Conservation (phyloP, 2,113 vertebrate genomes). For the Anoura caudifer region DNA sequence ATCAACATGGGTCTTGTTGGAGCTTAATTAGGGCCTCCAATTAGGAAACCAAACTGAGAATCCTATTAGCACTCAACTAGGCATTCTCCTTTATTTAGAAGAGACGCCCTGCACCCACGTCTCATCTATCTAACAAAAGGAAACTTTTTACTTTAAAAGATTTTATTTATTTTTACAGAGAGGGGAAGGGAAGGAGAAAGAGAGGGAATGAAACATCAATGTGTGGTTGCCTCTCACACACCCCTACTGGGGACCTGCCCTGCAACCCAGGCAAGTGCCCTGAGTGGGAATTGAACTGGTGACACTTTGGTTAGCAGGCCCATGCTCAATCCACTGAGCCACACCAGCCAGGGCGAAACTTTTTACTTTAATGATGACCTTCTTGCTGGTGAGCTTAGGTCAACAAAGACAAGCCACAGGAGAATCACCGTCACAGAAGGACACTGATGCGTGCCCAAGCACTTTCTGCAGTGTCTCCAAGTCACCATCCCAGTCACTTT, state of each 20-base stretch:
- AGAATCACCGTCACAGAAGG: background rate
- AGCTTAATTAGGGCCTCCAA: slow-evolving; percentile 59
- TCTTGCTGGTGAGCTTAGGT: background rate
- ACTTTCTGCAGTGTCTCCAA: background rate
- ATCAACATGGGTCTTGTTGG: slow-evolving; percentile 42
- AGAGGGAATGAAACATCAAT: no score
- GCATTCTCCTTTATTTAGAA: background rate
- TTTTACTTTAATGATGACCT: background rate
- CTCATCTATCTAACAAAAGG: background rate
- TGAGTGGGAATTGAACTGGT: no score
- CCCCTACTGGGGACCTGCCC: no score
- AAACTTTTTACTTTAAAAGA: background rate
- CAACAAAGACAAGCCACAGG: background rate
- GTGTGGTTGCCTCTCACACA: no score
- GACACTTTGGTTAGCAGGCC: no score
- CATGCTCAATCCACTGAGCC: no score
- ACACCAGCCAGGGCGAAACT: background rate
- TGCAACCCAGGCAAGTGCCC: no score
- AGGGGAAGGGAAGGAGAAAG: no score
- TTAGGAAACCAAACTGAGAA: background rate
- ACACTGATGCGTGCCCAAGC: background rate
- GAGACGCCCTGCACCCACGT: background rate
- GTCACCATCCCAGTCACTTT: background rate
- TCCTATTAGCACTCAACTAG: background rate
- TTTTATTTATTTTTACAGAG: no score